phyloP scores from a whole-genome alignment of 2,113 vertebrate species.

The Sula dactylatra region DNA sequence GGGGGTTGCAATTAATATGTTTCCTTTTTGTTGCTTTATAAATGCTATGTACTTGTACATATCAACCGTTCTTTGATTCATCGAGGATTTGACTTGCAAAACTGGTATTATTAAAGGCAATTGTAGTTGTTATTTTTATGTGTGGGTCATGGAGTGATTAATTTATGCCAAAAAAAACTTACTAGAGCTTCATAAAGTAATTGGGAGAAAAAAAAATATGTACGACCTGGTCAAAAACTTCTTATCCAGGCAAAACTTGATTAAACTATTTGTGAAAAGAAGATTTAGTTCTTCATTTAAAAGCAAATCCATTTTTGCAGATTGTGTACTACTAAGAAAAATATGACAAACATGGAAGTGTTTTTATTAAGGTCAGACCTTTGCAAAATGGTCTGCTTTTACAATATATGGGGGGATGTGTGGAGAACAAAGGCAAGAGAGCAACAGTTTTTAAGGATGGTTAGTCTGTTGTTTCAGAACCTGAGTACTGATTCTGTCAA shows the following conservation, averaged over 20 bases:
- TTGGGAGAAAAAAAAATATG: not conserved
- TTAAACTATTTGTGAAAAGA: not conserved
- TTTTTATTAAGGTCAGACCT: not conserved
- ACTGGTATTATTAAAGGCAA: not conserved
- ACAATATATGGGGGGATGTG: not conserved
- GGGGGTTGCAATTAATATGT: not conserved
- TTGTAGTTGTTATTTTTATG: not conserved
- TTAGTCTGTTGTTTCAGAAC: not conserved
- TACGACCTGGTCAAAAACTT: not conserved
- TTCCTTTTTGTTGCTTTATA: not conserved
- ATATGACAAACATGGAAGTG: not conserved
- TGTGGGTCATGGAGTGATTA: not conserved
- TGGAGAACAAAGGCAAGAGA: not conserved
- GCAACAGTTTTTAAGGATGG: not conserved
- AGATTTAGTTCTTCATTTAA: not conserved
- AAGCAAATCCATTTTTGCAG: not conserved
- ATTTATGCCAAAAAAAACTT: not conserved
- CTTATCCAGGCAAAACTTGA: not conserved
- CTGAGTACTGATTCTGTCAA: not conserved
- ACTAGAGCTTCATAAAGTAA: not conserved
- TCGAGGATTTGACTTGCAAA: not conserved
- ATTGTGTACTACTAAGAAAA: not conserved
- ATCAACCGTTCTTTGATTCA: not conserved
- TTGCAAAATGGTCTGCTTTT: not conserved
- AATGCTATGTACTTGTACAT: not conserved